These are phyloP conservation scores for Scylla paramamosain DNA, from an alignment of 1,140 invertebrate species.

Conservation along the genomic window DNA sequence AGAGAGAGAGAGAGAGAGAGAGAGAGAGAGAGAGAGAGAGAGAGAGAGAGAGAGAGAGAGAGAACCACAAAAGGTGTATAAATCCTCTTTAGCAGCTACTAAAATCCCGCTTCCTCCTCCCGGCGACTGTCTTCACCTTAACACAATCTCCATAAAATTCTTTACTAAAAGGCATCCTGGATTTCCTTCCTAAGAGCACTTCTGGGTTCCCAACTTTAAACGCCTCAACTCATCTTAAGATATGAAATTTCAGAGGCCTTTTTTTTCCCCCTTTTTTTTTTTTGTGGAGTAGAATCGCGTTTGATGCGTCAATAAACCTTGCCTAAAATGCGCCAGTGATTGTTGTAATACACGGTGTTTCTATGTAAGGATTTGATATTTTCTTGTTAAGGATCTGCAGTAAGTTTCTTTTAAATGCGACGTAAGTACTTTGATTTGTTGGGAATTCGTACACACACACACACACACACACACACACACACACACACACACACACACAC, in stretches of 20 bases:
- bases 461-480: too few species aligned
- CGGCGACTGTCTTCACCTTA: background rate
- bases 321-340: background rate
- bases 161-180: conserved; percentile 1
- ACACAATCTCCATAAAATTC: conserved; percentile 14
- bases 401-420: too few species aligned
- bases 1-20: conserved; percentile 30
- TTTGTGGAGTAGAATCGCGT: background rate
- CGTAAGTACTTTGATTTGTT: too few species aligned
- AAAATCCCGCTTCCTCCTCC: background rate
- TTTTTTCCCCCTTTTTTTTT: background rate
- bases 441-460: too few species aligned
- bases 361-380: background rate
- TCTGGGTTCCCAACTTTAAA: background rate
- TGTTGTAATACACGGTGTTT: background rate
- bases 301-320: background rate
- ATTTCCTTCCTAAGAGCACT: conserved; percentile 1
- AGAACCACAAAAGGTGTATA: background rate
- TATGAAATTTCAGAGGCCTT: background rate
- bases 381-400: too few species aligned
- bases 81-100: background rate
- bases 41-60: conserved; percentile 17
- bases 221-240: background rate
- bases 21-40: conserved; percentile 28
- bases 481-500: conserved; percentile 14